A percentile compares a stretch with the other conserved stretches of the same genome.
Evolutionary conservation across 2,888 invertebrate species (phyloP).

Genomic region (Rhorus exstirpatorius): DNA sequence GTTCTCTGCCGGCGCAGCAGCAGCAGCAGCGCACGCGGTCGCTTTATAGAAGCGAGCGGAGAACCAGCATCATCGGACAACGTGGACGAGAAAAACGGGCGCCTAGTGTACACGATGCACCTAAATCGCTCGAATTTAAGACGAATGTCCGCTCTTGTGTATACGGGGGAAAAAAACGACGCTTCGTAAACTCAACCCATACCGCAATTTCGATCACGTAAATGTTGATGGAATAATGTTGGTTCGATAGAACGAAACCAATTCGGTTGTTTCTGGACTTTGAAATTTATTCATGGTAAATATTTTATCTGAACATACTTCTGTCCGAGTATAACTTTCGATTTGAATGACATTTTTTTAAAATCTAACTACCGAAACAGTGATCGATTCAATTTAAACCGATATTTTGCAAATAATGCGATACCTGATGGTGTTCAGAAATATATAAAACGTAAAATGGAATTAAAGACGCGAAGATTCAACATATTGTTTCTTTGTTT

Average conservation of each 20-base stretch:
- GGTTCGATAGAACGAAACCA: not conserved
- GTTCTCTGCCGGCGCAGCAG: slow-evolving; percentile 43
- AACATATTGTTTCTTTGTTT: no score
- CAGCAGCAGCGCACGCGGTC: slow-evolving; percentile 48
- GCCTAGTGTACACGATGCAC: slow-evolving; percentile 42
- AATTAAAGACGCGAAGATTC: no score
- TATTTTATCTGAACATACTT: not conserved
- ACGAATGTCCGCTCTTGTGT: not conserved
- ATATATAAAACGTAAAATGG: not conserved
- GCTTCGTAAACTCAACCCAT: no score
- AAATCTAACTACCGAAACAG: no score
- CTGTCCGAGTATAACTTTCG: no score
- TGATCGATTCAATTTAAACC: no score
- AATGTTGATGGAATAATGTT: not conserved
- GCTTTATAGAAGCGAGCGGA: slow-evolving; percentile 37
- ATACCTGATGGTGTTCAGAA: no score
- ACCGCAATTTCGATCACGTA: not conserved
- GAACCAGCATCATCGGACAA: slow-evolving; percentile 48
- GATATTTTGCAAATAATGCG: no score
- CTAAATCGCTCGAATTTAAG: slow-evolving; percentile 16
- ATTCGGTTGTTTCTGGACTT: not conserved
- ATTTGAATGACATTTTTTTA: no score
- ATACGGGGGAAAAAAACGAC: slow-evolving; percentile 5
- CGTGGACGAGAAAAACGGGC: slow-evolving; percentile 48
- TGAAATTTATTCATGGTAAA: not conserved